Base-by-base conservation (phyloP, 2,113 vertebrate genomes). In the Platysteira castanea region DNA sequence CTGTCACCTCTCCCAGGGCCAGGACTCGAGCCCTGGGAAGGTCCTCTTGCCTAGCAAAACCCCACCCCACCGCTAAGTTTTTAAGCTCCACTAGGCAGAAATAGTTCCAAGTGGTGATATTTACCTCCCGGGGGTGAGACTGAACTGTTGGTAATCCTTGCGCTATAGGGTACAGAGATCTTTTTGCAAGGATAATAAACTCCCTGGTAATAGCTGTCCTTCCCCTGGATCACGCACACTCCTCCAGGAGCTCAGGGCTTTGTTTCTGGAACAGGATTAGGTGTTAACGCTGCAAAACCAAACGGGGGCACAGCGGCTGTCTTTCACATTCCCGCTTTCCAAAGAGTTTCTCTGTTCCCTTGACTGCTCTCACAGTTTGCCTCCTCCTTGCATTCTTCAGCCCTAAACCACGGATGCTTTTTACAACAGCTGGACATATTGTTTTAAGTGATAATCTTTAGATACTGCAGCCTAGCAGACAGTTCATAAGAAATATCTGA, bases 381-480 rank as follows among this genome's bases (percentile, higher is more conserved):
- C 59, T 42, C 71, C 85, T 83, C 63, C 90, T 77, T 3, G 67
- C 26, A 6, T 90, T 93, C 54, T 90, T 70, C 83, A 89, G 76
- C 90, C 80, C 79, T n/a, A 7, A 90, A 57, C 77, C 47, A 1
- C 3, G 5, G 96, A 17, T 90, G 73, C 60, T 90, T 84, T 77
- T 84, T 81, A 84, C 95, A 96, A 53, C 95, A 96, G 95, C 95
- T 93, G 90, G 88, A 96, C 93, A 78, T 84, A 94, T 69, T 96
- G 95, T 96, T 96, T 97, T 96, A 97, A 94, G 90, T 75, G 96
- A 96, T 96, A 97, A 96, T 97, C 95, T 97, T 86, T 74, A 93
- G 96, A 96, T 95, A 93, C 85, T 10, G 69, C 79, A 86, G 92
- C 88, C 19, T 4, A 84, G 96, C 93, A 94, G 96, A 63, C 90